These are phyloP conservation scores for Theretra japonica DNA, from an alignment of 2,888 invertebrate genomes.

Conservation along the genomic window DNA sequence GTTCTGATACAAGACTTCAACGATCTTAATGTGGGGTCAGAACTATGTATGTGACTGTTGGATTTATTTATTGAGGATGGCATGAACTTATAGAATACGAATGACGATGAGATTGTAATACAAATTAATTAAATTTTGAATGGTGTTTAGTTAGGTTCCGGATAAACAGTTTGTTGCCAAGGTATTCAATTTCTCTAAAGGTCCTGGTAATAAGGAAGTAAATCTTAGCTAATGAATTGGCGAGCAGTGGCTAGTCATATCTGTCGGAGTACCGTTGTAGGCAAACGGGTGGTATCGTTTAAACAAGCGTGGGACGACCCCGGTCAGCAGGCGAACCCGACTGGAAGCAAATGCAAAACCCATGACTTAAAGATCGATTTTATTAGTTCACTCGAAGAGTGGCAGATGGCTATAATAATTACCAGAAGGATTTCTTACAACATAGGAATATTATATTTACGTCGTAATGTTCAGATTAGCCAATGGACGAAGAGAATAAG, in stretches of 20 bases:
- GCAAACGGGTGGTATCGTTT: constrained; percentile 6
- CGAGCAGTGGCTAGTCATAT: constrained; percentile 6
- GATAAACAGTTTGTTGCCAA: neutral
- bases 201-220: neutral
- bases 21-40: too few relatives aligned
- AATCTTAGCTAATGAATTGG: constrained; percentile 1
- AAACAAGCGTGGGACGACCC: neutral
- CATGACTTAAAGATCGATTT: neutral
- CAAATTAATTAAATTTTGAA: too few relatives aligned
- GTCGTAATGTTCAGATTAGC: too few relatives aligned
- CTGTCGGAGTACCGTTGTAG: neutral
- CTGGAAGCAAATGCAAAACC: neutral
- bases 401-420: neutral
- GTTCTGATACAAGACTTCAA: too few relatives aligned
- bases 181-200: neutral
- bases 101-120: too few relatives aligned
- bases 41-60: too few relatives aligned
- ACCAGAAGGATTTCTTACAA: too few relatives aligned
- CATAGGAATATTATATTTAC: too few relatives aligned
- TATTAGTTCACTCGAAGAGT: neutral
- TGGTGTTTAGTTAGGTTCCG: neutral
- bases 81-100: too few relatives aligned
- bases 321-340: neutral
- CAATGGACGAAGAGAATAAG: too few relatives aligned
- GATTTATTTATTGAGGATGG: too few relatives aligned